Evolutionary conservation across 2,113 vertebrate genomes (phyloP).

Genomic region (Cottus gobio): DNA sequence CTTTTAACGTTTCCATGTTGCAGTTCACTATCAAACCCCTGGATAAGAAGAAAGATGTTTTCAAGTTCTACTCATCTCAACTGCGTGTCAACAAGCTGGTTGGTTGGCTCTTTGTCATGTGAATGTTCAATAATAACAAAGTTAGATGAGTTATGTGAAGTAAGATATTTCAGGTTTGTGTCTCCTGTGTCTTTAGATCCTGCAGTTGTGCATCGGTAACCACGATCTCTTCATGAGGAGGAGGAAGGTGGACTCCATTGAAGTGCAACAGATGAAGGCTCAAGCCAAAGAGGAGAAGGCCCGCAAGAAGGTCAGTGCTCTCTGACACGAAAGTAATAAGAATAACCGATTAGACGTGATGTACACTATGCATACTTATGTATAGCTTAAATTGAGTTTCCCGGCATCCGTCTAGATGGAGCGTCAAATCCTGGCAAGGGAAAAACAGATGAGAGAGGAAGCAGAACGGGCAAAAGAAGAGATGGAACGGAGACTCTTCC

Average conservation of each 20-base stretch:
- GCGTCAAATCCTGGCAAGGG: slow-evolving; percentile 89
- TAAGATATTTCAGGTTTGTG: not conserved
- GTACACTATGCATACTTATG: accelerated
- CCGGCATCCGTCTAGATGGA: slow-evolving; percentile 83
- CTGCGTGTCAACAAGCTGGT: slow-evolving; percentile 93
- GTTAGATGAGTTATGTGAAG: not conserved
- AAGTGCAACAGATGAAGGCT: slow-evolving; percentile 95
- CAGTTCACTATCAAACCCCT: slow-evolving; percentile 93
- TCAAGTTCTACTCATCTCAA: slow-evolving; percentile 94
- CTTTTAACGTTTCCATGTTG: slow-evolving; percentile 10
- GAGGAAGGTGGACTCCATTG: slow-evolving; percentile 92
- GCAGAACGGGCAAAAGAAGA: slow-evolving; percentile 92
- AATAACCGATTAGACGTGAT: not conserved
- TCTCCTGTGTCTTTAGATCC: slow-evolving; percentile 79
- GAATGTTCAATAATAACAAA: not conserved
- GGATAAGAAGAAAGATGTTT: slow-evolving; percentile 94
- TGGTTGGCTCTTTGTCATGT: slow-evolving; percentile 51
- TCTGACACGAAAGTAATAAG: not conserved
- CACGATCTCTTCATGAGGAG: slow-evolving; percentile 93
- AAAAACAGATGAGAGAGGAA: slow-evolving; percentile 94
- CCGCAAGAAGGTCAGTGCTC: slow-evolving; percentile 87
- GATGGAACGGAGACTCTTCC: slow-evolving; percentile 90
- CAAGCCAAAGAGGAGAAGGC: slow-evolving; percentile 93
- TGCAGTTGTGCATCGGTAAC: slow-evolving; percentile 93
- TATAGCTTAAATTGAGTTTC: not conserved